Percentiles rank a stretch among this genome's conserved stretches.
Evolutionary conservation across 2,797 vertebrate species (phyloP).

Genomic region (Lutra lutra): DNA sequence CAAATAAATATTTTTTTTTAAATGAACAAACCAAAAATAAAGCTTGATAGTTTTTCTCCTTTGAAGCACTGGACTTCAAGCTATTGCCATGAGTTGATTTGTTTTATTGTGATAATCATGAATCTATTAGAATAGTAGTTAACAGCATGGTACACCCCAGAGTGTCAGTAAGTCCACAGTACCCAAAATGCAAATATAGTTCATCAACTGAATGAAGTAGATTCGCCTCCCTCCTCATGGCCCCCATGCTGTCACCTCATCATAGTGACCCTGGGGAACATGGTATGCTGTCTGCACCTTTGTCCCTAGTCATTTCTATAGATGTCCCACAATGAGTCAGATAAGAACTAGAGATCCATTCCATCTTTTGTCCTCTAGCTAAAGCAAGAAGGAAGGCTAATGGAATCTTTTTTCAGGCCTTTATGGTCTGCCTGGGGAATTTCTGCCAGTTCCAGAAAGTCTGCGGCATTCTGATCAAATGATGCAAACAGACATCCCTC

Average conservation of each 20-base stretch:
- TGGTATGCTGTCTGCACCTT: accelerated
- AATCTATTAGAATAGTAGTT: neutral
- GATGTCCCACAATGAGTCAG: neutral
- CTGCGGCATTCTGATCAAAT: neutral
- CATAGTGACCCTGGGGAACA: too few species aligned
- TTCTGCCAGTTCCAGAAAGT: neutral
- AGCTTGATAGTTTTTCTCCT: neutral
- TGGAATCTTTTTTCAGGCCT: neutral
- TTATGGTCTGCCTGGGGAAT: too few species aligned
- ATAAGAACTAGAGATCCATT: neutral
- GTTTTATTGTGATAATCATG: neutral
- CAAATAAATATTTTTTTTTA: too few species aligned
- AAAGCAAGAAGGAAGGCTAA: neutral
- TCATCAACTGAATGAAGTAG: neutral
- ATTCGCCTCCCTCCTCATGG: accelerated
- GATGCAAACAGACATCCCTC: neutral
- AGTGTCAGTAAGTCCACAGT: neutral
- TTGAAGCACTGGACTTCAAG: neutral
- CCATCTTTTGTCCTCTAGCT: neutral
- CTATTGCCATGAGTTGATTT: neutral
- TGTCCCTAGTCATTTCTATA: neutral
- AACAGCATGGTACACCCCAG: neutral
- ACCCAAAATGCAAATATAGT: neutral
- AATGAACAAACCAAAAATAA: neutral
- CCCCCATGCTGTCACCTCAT: too few species aligned